phyloP scores from a whole-genome alignment of 2,888 invertebrate species.

The Sthenelais limicola region DNA sequence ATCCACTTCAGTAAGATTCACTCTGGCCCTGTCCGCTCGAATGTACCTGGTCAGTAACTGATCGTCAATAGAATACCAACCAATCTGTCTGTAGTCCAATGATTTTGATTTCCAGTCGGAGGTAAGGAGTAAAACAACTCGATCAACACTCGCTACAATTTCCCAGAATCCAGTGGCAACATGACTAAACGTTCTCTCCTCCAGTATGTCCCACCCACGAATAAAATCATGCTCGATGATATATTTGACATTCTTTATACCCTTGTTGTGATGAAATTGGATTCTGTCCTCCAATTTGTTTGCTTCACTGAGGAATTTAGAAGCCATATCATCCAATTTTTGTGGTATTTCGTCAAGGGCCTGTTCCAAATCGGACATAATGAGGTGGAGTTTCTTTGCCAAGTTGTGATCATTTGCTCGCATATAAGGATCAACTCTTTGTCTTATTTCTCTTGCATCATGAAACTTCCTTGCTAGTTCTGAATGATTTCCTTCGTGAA shows the following conservation, averaged over 20 bases:
- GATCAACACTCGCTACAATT: background rate
- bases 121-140: background rate
- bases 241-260: conserved; percentile 40
- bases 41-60: background rate
- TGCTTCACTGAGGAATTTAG: background rate
- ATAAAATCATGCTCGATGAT: conserved; percentile 44
- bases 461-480: background rate
- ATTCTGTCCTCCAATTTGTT: background rate
- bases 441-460: conserved; percentile 4
- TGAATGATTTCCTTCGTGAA: background rate
- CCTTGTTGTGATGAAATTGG: conserved; percentile 39
- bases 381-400: background rate
- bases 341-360: background rate
- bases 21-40: conserved; percentile 6
- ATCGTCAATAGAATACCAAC: conserved; percentile 1
- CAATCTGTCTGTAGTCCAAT: background rate
- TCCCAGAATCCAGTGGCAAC: conserved; percentile 40
- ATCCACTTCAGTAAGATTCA: conserved; percentile 33
- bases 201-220: conserved; percentile 40
- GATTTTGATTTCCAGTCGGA: too few species aligned
- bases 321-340: background rate
- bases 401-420: background rate
- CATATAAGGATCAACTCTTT: background rate
- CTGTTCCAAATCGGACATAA: background rate
- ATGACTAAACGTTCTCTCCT: conserved; percentile 40